A percentile compares a stretch with the other conserved stretches of the same genome.
phyloP scores from a whole-genome alignment of 2,888 invertebrate genomes.

The Chymomyza caudatula region DNA sequence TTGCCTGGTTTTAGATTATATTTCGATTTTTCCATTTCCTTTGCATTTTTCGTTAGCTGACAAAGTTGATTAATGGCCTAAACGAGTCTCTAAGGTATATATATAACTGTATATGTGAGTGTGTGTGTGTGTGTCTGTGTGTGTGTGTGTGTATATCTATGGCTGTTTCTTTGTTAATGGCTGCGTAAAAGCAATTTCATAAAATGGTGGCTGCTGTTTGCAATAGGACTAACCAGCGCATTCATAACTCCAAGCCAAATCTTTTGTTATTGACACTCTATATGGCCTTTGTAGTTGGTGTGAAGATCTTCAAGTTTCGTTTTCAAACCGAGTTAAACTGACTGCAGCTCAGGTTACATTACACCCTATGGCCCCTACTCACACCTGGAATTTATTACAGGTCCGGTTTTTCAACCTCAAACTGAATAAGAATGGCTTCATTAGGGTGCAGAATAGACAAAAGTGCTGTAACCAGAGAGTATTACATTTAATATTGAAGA shows the following conservation, averaged over 20 bases:
- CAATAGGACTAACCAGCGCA: neutral
- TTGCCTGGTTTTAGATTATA: constrained; percentile 14
- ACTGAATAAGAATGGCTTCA: constrained; percentile 49
- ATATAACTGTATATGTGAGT: neutral
- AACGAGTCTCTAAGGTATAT: neutral
- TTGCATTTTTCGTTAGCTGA: constrained; percentile 40
- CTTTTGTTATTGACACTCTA: constrained; percentile 40
- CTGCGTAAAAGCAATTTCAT: constrained; percentile 23
- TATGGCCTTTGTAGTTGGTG: constrained; percentile 12
- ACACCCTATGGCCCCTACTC: neutral
- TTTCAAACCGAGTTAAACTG: no score
- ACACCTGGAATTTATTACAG: neutral
- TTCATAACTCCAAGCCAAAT: constrained; percentile 17
- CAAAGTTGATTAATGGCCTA: constrained; percentile 54
- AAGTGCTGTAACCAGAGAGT: constrained; percentile 11
- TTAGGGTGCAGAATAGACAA: constrained; percentile 21
- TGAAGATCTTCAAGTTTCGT: constrained; percentile 14
- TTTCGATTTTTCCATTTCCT: no score
- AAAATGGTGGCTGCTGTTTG: constrained; percentile 47
- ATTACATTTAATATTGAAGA: constrained; percentile 9
- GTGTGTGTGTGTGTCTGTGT: neutral
- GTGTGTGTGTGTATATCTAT: neutral
- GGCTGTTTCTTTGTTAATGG: constrained; percentile 38
- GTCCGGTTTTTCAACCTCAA: constrained; percentile 3
- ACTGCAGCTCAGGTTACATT: constrained; percentile 4